phyloP scores from a whole-genome alignment of 2,797 vertebrate genomes.

The Atherinosoma microstoma region DNA sequence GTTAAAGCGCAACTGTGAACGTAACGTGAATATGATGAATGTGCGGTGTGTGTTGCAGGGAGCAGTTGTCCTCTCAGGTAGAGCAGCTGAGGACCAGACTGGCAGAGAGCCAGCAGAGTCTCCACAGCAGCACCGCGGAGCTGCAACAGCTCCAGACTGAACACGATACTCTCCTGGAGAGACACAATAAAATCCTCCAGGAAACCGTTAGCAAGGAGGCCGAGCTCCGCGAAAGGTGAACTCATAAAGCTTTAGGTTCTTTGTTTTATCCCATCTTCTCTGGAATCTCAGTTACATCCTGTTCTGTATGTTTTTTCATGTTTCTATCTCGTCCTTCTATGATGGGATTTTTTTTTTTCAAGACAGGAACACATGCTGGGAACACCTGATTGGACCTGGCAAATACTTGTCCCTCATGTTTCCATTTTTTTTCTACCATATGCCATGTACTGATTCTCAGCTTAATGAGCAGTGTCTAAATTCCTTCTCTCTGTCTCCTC shows the following conservation, averaged over 20 bases:
- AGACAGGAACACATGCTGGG: conserved; percentile 2
- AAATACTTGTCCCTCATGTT: not conserved
- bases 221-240: conserved; percentile 93
- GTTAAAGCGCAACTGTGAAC: not conserved
- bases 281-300: conserved; percentile 1
- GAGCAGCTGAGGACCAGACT: conserved; percentile 90
- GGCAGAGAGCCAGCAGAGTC: conserved; percentile 89
- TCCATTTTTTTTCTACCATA: not conserved
- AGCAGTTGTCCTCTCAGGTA: conserved; percentile 87
- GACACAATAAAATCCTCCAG: conserved; percentile 97
- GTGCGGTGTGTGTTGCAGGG: conserved; percentile 77
- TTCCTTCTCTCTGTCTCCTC: not conserved
- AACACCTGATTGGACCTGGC: conserved; percentile 6
- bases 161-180: conserved; percentile 92
- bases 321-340: not conserved
- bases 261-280: not conserved
- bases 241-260: not conserved
- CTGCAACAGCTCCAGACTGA: conserved; percentile 91
- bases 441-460: not conserved
- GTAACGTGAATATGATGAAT: conserved; percentile 5
- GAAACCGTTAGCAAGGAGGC: conserved; percentile 94
- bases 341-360: not conserved
- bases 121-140: conserved; percentile 86
- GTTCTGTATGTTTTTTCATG: not conserved
- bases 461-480: not conserved